These are phyloP conservation scores for Pogoniulus pusillus DNA, from an alignment of 2,797 vertebrate species.

Conservation along the genomic window DNA sequence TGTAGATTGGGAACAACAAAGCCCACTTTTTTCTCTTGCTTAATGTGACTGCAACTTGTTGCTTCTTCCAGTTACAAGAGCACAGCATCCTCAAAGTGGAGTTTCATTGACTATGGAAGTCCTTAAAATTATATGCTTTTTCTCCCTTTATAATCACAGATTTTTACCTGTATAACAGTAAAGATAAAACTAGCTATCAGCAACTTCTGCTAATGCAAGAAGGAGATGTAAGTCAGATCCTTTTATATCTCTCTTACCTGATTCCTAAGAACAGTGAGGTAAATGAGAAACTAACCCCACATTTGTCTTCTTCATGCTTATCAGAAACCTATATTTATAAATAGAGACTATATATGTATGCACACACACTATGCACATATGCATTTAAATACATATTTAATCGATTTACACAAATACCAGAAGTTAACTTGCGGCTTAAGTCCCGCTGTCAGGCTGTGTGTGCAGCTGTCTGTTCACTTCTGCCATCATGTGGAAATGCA, in stretches of 20 bases:
- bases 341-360: neutral
- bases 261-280: neutral
- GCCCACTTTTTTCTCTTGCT: neutral
- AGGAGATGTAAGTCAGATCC: neutral
- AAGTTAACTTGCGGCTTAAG: neutral
- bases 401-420: neutral
- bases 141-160: neutral
- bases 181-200: neutral
- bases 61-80: neutral
- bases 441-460: neutral
- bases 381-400: no score
- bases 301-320: neutral
- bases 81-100: fast-evolving
- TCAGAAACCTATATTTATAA: neutral
- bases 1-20: neutral
- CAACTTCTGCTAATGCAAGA: neutral
- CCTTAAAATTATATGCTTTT: neutral
- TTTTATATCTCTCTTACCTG: neutral
- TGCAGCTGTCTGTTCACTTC: conserved; percentile 9
- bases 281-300: neutral
- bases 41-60: neutral
- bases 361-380: neutral
- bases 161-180: neutral
- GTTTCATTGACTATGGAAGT: neutral
- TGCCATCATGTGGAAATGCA: conserved; percentile 29